Conservation (phyloP, 2,797 vertebrate genomes). For the Eulemur rubriventer region DNA sequence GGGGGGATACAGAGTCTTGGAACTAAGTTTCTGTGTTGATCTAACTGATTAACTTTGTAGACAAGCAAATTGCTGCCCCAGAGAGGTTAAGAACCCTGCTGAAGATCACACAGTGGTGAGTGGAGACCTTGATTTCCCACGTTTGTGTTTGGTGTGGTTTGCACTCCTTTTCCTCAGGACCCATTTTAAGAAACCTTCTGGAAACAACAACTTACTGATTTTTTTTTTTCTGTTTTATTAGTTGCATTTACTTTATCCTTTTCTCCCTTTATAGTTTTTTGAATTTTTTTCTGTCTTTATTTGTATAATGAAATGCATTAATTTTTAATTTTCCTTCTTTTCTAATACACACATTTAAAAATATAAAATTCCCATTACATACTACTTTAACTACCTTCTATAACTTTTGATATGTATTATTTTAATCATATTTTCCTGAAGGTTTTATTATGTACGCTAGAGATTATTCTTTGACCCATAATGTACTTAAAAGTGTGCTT, state of each 20-base stretch:
- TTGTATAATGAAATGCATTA: not conserved
- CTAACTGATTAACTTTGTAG: not conserved
- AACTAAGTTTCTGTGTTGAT: not conserved
- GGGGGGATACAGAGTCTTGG: not conserved
- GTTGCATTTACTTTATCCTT: not conserved
- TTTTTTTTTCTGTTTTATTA: constrained; percentile 16
- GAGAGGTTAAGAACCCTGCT: not conserved
- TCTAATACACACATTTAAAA: constrained; percentile 15
- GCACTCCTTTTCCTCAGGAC: not conserved
- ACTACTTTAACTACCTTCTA: not conserved
- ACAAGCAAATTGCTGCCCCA: not conserved
- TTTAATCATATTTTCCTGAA: constrained; percentile 10
- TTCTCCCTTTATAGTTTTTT: not conserved
- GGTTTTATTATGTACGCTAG: constrained; percentile 26
- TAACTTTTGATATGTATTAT: constrained; percentile 33
- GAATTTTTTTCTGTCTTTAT: not conserved
- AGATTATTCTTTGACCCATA: constrained; percentile 50
- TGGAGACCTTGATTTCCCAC: not conserved
- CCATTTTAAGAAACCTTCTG: not conserved
- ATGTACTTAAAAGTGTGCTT: constrained; percentile 27
- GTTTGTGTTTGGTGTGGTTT: not conserved
- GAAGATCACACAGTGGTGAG: not conserved
- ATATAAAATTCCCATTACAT: not conserved
- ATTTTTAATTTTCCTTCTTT: constrained; percentile 34
- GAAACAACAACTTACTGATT: not conserved